phyloP scores from a whole-genome alignment of 2,888 invertebrate genomes.

The Gymnosoma rotundatum region DNA sequence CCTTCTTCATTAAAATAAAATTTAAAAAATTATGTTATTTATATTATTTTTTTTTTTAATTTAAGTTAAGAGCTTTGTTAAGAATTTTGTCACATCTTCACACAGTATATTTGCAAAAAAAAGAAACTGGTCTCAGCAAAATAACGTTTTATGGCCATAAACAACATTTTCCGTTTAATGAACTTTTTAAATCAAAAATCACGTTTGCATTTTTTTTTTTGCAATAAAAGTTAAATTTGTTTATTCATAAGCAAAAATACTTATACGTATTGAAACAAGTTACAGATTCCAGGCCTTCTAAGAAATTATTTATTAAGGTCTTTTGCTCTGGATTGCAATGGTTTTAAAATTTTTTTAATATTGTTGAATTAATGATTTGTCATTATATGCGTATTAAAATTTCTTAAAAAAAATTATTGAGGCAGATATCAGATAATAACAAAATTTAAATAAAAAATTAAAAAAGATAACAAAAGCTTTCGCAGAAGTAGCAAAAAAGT shows the following conservation, averaged over 20 bases:
- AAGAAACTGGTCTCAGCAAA: background rate
- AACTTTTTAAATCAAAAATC: slow-evolving; percentile 30
- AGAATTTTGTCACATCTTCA: slow-evolving; percentile 3
- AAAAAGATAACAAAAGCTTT: too few species aligned
- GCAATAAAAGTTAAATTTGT: slow-evolving; percentile 29
- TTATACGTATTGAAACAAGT: slow-evolving; percentile 14
- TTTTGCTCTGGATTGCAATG: slow-evolving; percentile 6
- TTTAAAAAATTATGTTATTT: too few species aligned
- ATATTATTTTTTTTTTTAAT: too few species aligned
- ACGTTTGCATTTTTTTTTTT: background rate
- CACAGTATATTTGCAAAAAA: background rate
- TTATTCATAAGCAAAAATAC: background rate
- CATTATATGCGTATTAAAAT: too few species aligned
- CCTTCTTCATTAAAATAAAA: too few species aligned
- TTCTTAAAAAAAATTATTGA: too few species aligned
- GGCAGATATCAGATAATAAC: too few species aligned
- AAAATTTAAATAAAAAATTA: too few species aligned
- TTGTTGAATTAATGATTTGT: too few species aligned
- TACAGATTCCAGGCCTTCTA: slow-evolving; percentile 17
- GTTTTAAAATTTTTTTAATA: background rate
- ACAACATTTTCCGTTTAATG: slow-evolving; percentile 33
- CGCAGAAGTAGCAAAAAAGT: too few species aligned
- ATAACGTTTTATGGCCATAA: background rate
- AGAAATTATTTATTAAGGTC: background rate
- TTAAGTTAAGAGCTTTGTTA: background rate